phyloP scores from a whole-genome alignment of 92 coral and sea anemone species.

The Virgularia gustaviana region DNA sequence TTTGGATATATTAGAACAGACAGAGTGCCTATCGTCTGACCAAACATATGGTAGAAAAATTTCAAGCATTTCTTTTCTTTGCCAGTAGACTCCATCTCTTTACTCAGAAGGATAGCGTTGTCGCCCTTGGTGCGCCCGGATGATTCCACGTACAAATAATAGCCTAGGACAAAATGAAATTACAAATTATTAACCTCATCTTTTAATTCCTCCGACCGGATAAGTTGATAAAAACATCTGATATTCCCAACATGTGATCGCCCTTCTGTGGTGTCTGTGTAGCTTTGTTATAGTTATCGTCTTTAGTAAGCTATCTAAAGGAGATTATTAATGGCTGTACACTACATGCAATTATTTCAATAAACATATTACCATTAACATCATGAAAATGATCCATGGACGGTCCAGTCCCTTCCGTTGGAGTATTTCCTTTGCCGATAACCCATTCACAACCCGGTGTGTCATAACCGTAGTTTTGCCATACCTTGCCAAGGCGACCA shows the following conservation, averaged over 20 bases:
- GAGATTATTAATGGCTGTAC: neutral
- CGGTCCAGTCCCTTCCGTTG: conserved; percentile 75
- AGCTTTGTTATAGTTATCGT: too few relatives aligned
- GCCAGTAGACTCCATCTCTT: conserved; percentile 16
- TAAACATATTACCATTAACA: neutral
- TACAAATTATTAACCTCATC: neutral
- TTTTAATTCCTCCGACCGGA: neutral
- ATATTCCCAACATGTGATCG: too few relatives aligned
- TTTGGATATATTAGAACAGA: neutral
- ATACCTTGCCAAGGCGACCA: conserved; percentile 57
- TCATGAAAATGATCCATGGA: conserved; percentile 45
- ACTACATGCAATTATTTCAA: neutral
- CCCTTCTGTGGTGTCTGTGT: too few relatives aligned
- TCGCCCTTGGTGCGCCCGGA: conserved; percentile 52
- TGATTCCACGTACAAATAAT: conserved; percentile 80
- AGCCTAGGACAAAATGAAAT: conserved; percentile 40
- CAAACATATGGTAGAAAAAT: neutral
- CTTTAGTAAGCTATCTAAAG: neutral
- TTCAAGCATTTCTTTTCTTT: neutral
- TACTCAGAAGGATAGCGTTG: conserved; percentile 58
- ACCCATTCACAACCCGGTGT: conserved; percentile 57
- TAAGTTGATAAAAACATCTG: too few relatives aligned
- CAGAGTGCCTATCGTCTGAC: neutral
- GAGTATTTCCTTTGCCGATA: conserved; percentile 35
- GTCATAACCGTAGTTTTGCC: conserved; percentile 55